Percentiles rank a stretch among this genome's conserved stretches.
Conservation (phyloP, 1,140 invertebrate genomes). For the Rhopalosiphum padi region DNA sequence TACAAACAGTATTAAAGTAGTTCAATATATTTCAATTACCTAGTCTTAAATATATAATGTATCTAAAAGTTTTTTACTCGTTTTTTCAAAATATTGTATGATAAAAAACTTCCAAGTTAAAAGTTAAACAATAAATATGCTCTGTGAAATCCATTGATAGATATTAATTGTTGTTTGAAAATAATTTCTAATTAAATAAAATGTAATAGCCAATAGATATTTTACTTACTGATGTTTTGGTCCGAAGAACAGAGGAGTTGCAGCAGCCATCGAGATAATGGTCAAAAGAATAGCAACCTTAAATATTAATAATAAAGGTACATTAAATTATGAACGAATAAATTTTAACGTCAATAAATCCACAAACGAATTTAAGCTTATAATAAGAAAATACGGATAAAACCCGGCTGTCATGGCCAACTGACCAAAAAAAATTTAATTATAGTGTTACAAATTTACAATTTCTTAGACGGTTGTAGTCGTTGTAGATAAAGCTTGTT, state of each 20-base stretch:
- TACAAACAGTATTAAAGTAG: neutral
- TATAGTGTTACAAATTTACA: too few relatives aligned
- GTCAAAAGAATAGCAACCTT: slow-evolving; percentile 38
- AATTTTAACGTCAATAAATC: neutral
- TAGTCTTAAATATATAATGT: neutral
- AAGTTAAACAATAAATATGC: neutral
- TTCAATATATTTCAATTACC: too few relatives aligned
- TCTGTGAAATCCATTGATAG: neutral
- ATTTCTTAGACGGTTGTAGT: neutral
- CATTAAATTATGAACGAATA: neutral
- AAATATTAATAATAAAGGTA: neutral
- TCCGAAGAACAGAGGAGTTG: slow-evolving; percentile 5
- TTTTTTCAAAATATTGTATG: neutral
- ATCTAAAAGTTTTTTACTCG: slow-evolving; percentile 3
- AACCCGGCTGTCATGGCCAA: neutral
- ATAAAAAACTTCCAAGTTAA: neutral
- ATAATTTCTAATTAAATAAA: neutral
- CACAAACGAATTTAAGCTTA: neutral
- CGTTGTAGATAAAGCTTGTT: too few relatives aligned
- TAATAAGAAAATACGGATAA: too few relatives aligned
- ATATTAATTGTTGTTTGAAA: neutral
- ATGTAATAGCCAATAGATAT: neutral
- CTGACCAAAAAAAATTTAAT: too few relatives aligned
- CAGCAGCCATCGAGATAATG: slow-evolving; percentile 21
- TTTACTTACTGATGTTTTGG: slow-evolving; percentile 44